These are phyloP conservation scores for Apoderus coryli DNA, from an alignment of 2,888 invertebrate genomes.

Conservation along the genomic window DNA sequence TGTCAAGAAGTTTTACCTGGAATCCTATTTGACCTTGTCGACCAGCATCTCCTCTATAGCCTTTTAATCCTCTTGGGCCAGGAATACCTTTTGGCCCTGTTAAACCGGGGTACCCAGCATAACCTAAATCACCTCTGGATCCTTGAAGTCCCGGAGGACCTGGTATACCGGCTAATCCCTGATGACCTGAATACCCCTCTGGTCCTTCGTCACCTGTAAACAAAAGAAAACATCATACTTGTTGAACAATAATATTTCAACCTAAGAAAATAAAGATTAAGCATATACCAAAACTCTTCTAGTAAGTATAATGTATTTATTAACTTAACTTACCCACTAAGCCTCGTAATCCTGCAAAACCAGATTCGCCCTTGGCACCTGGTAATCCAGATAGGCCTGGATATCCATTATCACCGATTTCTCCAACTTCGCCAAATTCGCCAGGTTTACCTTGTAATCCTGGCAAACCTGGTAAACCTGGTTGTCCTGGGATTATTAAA, in stretches of 20 bases:
- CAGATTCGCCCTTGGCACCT: slow-evolving; percentile 27
- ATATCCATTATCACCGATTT: slow-evolving; percentile 25
- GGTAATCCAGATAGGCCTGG: slow-evolving; percentile 25
- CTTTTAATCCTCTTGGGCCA: slow-evolving; percentile 16
- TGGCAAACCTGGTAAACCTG: slow-evolving; percentile 26
- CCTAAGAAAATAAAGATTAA: no score
- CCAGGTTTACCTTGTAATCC: slow-evolving; percentile 24
- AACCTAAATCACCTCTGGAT: slow-evolving; percentile 30
- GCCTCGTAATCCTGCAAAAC: slow-evolving; percentile 23
- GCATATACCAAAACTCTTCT: no score
- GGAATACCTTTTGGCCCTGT: slow-evolving; percentile 22
- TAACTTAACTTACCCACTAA: slow-evolving; percentile 18
- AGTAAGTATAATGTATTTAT: not conserved
- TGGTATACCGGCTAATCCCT: slow-evolving; percentile 26
- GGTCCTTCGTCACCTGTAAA: slow-evolving; percentile 27
- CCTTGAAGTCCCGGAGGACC: slow-evolving; percentile 41
- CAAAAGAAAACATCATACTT: no score
- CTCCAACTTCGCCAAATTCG: slow-evolving; percentile 29
- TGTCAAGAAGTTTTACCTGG: no score
- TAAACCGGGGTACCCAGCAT: slow-evolving; percentile 29
- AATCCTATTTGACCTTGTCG: slow-evolving; percentile 18
- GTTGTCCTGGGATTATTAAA: slow-evolving; percentile 23
- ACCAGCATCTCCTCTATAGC: slow-evolving; percentile 37
- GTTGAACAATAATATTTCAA: no score
- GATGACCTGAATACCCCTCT: slow-evolving; percentile 30